Evolutionary conservation across 1,140 invertebrate genomes (phyloP).

Genomic region (Magallana angulata): DNA sequence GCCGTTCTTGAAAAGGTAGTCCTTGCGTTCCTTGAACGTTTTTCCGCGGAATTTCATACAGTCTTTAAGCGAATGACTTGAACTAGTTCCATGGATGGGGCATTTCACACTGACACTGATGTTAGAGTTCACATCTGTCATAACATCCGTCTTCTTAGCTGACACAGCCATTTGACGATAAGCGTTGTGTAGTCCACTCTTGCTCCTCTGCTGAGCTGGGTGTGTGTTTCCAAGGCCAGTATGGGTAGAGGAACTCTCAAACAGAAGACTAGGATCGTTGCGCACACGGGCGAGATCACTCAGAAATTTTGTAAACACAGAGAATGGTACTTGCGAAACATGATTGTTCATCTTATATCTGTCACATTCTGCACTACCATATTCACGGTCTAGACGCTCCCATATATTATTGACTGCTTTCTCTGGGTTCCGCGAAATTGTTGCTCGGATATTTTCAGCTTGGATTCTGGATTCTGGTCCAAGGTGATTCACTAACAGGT

Average conservation of each 20-base stretch:
- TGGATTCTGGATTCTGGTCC: not conserved
- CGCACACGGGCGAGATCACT: not conserved
- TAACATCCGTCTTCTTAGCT: slow-evolving; percentile 16
- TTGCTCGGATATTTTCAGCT: not conserved
- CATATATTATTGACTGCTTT: slow-evolving; percentile 36
- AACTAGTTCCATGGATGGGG: slow-evolving; percentile 40
- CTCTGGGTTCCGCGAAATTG: not conserved
- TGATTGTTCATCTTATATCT: slow-evolving; percentile 30
- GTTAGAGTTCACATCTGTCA: not conserved
- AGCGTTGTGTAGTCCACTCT: not conserved
- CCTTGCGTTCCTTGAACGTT: slow-evolving; percentile 42
- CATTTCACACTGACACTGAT: not conserved
- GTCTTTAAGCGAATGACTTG: slow-evolving; percentile 41
- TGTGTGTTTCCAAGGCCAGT: not conserved
- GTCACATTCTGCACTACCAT: slow-evolving; percentile 26
- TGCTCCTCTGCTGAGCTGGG: no score
- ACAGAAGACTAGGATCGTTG: slow-evolving; percentile 37
- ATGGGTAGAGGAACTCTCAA: not conserved
- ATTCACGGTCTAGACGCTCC: slow-evolving; percentile 46
- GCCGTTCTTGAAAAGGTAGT: slow-evolving; percentile 40
- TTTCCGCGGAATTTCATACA: slow-evolving; percentile 51
- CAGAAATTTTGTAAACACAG: slow-evolving; percentile 36
- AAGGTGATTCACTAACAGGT: slow-evolving; percentile 28
- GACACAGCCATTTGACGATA: not conserved
- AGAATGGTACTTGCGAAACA: slow-evolving; percentile 42